Evolutionary conservation across 2,888 invertebrate genomes (phyloP), one percentile per base, ranked within the genome.

Genomic region (Eurois occulta): DNA sequence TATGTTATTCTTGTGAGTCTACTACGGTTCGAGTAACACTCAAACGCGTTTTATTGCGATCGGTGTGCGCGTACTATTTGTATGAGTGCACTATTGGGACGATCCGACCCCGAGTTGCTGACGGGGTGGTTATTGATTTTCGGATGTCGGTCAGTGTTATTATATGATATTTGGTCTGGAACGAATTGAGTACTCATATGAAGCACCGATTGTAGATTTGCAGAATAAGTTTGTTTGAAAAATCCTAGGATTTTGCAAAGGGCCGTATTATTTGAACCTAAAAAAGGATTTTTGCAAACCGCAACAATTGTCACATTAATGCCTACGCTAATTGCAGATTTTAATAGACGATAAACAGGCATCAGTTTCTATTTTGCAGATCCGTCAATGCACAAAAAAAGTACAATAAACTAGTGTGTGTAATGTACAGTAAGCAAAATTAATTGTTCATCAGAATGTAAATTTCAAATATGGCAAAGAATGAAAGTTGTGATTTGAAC

Each of bases 1-100:
- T n/a, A 65, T n/a, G n/a, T 38, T 16, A 41, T 7, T n/a, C 38
- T 64, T 8, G n/a, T 32, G 21, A 11, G 62, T 35, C 35, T 35
- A 65, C 65, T 65, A 41, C 18, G n/a, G 65, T 28, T 65, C 43
- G 75, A 75, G 81, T 75, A 64, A 80, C 71, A 70, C 86, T 78
- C 70, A 65, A 67, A n/a, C 64, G 60, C 58, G 77, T 76, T 87
- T 87, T 86, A 87, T 83, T 77, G 74, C 55, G 21, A 72, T 86
- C 46, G 55, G 77, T 80, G 48, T 71, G 35, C 60, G 67, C 13
- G 52, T 65, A 75, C 55, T 71, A 75, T 74, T 83, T 68, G 58
- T 77, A 73, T 38, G 55, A 79, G 77, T 80, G 69, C 72, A 83
- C 83, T 83, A 65, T 64, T 35, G 75, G 75, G 73, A 77, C 72